Evolutionary conservation across 2,113 vertebrate species (phyloP), one percentile per base, ranked within the genome.

Genomic region (Melanotaenia duboulayi): DNA sequence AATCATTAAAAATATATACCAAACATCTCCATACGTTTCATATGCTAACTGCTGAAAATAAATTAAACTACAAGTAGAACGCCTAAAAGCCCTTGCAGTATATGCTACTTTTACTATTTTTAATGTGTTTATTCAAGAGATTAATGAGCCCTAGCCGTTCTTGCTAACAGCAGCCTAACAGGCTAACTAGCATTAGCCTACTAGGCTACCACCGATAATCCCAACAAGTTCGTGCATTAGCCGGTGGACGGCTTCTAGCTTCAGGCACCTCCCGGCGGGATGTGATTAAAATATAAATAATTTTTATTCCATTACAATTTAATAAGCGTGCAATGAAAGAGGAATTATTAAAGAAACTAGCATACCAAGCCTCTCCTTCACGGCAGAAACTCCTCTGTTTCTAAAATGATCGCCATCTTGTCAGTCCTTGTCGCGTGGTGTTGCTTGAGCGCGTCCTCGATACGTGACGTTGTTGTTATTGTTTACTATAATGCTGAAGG

Each of bases 381-480:
- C 77, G 61, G 78, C 81, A 70, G 81, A 17, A 68, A 71, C 74
- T 84, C 88, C 55, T 76, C 82, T 83, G 83, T 61, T 78, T 78
- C 87, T 74, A 51, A 58, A 76, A 25, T 76, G 77, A 73, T 65
- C 89, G 92, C 92, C 92, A 93, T 93, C 91, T 93, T 93, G 90
- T 92, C 85, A 76, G 80, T 77, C 66, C 73, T 66, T 70, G 90
- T 92, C 90, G 88, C 91, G 91, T 92, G 91, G 89, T 92, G 84
- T 61, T 51, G 84, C 84, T 85, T 69, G 76, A 83, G 81, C 65
- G 85, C 83, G 87, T 91, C 77, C 86, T 57, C 67, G 68, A 48
- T 25, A 24, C 73, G 85, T 92, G 88, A 90, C 89, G 89, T 91
- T 52, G 56, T 67, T 77, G 84, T 84, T 81, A 19, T 32, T 69